phyloP scores from a whole-genome alignment of 2,113 vertebrate species.

The Trinectes maculatus region DNA sequence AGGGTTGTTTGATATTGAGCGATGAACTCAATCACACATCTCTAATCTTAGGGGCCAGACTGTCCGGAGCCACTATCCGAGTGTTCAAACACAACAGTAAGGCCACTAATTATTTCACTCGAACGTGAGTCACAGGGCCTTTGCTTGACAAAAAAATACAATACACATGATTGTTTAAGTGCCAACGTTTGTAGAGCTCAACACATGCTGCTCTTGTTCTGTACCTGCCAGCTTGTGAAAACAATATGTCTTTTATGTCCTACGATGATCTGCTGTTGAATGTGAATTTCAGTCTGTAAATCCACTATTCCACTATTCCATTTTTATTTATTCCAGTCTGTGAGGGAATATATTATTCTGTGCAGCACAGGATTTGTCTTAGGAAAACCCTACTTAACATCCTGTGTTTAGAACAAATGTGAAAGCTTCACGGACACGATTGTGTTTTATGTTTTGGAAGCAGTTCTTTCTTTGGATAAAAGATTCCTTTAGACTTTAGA shows the following conservation, averaged over 20 bases:
- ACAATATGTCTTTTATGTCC: background rate
- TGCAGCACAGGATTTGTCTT: slow-evolving; percentile 52
- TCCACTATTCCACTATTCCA: background rate
- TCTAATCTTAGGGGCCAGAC: slow-evolving; percentile 89
- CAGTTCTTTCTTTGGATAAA: slow-evolving; percentile 25
- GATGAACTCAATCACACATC: slow-evolving; percentile 95
- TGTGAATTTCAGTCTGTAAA: slow-evolving; percentile 17
- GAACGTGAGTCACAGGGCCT: background rate
- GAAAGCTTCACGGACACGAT: slow-evolving; percentile 55
- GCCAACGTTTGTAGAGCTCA: background rate
- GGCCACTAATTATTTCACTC: slow-evolving; percentile 60
- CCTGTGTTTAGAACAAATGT: slow-evolving; percentile 57
- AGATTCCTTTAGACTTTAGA: slow-evolving; percentile 23
- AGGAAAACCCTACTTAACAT: slow-evolving; percentile 67
- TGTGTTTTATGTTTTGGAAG: slow-evolving; percentile 44
- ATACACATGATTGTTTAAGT: background rate
- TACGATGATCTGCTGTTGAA: slow-evolving; percentile 2
- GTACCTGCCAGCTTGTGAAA: background rate
- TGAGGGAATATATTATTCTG: slow-evolving; percentile 32
- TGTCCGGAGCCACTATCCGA: slow-evolving; percentile 91
- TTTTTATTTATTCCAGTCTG: slow-evolving; percentile 26
- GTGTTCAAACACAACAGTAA: slow-evolving; percentile 97
- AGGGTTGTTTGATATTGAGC: slow-evolving; percentile 96
- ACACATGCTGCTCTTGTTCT: background rate
- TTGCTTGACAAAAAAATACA: background rate